Percentiles rank a stretch among this genome's conserved stretches.
These are phyloP conservation scores for Liposcelis brunnea DNA, from an alignment of 2,888 invertebrate genomes.

Conservation along the genomic window DNA sequence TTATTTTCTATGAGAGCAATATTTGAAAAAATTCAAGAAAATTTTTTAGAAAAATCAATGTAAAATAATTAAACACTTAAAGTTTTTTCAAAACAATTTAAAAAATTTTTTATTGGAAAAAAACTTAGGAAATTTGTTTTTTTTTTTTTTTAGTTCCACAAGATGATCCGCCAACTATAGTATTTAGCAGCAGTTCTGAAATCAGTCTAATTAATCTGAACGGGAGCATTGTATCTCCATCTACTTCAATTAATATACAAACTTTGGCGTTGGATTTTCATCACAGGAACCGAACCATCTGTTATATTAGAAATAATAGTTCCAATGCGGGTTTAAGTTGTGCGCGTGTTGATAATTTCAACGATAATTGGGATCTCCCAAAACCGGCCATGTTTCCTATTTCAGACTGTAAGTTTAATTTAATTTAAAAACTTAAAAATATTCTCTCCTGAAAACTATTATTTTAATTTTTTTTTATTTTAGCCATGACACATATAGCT, in stretches of 20 bases:
- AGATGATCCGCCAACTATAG: slow-evolving; percentile 41
- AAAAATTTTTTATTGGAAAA: neutral
- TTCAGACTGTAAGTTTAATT: slow-evolving; percentile 36
- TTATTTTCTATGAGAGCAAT: neutral
- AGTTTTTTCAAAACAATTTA: neutral
- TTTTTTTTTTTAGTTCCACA: slow-evolving; percentile 37
- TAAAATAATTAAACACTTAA: neutral
- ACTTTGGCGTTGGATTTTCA: slow-evolving; percentile 41
- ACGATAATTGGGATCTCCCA: slow-evolving; percentile 37
- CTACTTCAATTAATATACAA: slow-evolving; percentile 7
- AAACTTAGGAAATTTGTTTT: slow-evolving; percentile 11
- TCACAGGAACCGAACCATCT: slow-evolving; percentile 46
- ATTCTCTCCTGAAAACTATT: neutral
- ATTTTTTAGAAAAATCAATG: too few species aligned
- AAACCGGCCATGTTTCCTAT: slow-evolving; percentile 43
- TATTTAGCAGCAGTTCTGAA: slow-evolving; percentile 48
- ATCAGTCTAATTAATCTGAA: slow-evolving; percentile 36
- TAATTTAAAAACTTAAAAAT: neutral
- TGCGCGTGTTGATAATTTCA: slow-evolving; percentile 44
- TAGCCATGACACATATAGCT: slow-evolving; percentile 53
- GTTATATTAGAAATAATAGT: slow-evolving; percentile 49
- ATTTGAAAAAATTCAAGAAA: too few species aligned
- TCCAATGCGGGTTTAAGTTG: slow-evolving; percentile 40
- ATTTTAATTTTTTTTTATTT: slow-evolving; percentile 9
- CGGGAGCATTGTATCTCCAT: slow-evolving; percentile 22